Evolutionary conservation across 2,797 vertebrate genomes (phyloP).

Genomic region (Syngnathus rostellatus): DNA sequence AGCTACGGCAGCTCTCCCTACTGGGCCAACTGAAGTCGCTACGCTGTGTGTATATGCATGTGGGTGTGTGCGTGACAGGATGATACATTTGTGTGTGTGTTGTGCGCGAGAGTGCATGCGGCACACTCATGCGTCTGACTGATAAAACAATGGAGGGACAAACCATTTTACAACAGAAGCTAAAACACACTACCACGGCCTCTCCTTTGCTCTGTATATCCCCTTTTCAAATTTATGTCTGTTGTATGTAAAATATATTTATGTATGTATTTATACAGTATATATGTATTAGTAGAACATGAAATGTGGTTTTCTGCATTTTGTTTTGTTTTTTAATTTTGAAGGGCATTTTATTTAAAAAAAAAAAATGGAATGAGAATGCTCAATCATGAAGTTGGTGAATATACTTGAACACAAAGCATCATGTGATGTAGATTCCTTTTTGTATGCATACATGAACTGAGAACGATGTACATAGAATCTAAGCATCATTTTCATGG

Average conservation of each 20-base stretch:
- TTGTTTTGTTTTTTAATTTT: conserved; percentile 71
- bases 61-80: background rate
- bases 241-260: conserved; percentile 99
- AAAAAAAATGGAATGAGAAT: conserved; percentile 59
- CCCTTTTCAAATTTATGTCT: conserved; percentile 85
- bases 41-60: conserved; percentile 6
- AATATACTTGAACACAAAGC: conserved; percentile 75
- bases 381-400: conserved; percentile 66
- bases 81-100: background rate
- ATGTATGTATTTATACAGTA: conserved; percentile 97
- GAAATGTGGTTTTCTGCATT: conserved; percentile 81
- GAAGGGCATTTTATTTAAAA: conserved; percentile 73
- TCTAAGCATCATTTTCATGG: conserved; percentile 68
- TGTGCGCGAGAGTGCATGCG: conserved; percentile 10
- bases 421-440: conserved; percentile 70
- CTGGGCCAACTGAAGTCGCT: conserved; percentile 85
- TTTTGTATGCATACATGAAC: conserved; percentile 72
- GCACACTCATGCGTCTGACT: conserved; percentile 55
- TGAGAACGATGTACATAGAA: conserved; percentile 67
- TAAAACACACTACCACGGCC: conserved; percentile 63
- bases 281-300: conserved; percentile 91
- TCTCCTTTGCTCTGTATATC: conserved; percentile 73
- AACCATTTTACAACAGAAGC: conserved; percentile 58
- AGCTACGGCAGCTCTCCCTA: conserved; percentile 88
- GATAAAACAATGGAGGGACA: conserved; percentile 62